Percentiles rank a stretch among this genome's conserved stretches.
Conservation (phyloP, 2,113 vertebrate species). For the Cichladusa arquata region DNA sequence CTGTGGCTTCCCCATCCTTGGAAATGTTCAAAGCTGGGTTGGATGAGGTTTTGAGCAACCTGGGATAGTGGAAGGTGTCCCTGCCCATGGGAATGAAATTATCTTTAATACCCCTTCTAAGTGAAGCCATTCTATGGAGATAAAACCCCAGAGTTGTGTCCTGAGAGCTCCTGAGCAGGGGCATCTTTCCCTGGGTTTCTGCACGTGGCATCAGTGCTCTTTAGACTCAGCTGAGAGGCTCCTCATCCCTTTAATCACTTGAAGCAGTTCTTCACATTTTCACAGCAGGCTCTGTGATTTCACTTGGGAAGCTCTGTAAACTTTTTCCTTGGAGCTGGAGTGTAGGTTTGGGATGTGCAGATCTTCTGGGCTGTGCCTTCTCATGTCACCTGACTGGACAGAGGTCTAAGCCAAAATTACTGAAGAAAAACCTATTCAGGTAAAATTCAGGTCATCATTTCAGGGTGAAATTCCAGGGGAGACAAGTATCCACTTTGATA, state of each 20-base stretch:
- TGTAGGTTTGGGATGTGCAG: not conserved
- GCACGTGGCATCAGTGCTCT: not conserved
- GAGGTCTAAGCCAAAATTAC: not conserved
- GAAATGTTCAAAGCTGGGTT: not conserved
- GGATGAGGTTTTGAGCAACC: not conserved
- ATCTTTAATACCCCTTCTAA: not conserved
- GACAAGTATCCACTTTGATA: not conserved
- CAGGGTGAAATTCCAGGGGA: not conserved
- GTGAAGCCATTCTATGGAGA: not conserved
- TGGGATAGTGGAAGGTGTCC: accelerated
- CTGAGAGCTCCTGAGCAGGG: not conserved
- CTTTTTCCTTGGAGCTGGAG: not conserved
- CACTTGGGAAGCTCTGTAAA: not conserved
- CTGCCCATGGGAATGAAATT: not conserved
- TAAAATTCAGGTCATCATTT: not conserved
- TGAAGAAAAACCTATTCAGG: not conserved
- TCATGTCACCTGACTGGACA: not conserved
- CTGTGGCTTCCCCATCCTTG: not conserved
- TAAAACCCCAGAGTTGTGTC: not conserved
- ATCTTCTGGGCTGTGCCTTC: not conserved
- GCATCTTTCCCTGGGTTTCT: not conserved
- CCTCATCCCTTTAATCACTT: not conserved
- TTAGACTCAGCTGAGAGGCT: not conserved
- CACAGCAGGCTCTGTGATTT: not conserved
- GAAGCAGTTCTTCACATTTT: not conserved